Evolutionary conservation across 1,140 invertebrate genomes (phyloP).

Genomic region (Akabosia matsudoensis): DNA sequence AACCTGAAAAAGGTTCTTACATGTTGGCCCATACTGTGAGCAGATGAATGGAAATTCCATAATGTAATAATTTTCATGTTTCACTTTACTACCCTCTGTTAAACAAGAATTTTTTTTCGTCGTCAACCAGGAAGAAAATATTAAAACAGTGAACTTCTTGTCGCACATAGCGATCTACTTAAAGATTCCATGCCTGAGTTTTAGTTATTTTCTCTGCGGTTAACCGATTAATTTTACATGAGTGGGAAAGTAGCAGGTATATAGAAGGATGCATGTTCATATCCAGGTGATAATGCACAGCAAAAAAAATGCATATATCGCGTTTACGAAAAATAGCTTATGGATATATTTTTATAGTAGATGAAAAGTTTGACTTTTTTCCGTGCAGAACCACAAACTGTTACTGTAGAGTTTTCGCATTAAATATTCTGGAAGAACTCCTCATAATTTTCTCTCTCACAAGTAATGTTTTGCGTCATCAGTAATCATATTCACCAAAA

Average conservation of each 20-base stretch:
- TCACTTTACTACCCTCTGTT: neutral
- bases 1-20: neutral
- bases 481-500: neutral
- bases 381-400: neutral
- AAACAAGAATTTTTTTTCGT: neutral
- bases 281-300: no score
- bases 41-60: neutral
- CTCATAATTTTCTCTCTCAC: neutral
- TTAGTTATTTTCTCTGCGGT: neutral
- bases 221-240: neutral
- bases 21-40: neutral
- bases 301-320: no score
- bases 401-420: neutral
- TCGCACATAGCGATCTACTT: no score
- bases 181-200: neutral
- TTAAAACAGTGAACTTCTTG: no score
- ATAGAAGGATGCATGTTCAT: neutral
- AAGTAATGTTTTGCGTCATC: neutral
- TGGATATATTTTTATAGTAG: no score
- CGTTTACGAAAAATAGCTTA: no score
- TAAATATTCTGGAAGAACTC: neutral
- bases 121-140: no score
- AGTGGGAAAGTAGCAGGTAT: neutral
- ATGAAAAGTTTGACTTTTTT: no score
- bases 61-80: neutral